phyloP scores from a whole-genome alignment of 2,797 vertebrate genomes.

The Heteromormyrus szaboi region DNA sequence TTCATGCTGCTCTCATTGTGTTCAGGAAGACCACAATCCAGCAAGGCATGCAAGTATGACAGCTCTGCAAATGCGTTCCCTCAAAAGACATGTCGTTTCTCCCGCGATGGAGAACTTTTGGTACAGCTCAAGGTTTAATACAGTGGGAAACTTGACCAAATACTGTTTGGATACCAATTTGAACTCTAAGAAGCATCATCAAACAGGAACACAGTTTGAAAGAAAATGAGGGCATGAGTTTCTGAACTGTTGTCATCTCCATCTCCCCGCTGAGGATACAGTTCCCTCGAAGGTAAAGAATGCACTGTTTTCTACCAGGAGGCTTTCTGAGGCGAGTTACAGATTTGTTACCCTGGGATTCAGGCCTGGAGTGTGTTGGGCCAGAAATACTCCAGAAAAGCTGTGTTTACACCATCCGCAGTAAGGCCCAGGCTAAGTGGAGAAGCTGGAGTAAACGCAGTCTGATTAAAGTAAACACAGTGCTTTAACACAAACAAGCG shows the following conservation, averaged over 20 bases:
- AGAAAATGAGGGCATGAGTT: neutral
- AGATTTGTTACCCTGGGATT: neutral
- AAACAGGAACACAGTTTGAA: neutral
- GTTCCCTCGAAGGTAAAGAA: neutral
- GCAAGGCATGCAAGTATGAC: neutral
- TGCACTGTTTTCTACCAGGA: neutral
- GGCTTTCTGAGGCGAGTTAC: neutral
- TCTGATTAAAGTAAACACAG: conserved; percentile 43
- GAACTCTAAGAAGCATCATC: neutral
- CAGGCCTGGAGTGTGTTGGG: conserved; percentile 8
- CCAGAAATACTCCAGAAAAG: neutral
- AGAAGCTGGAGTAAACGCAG: conserved; percentile 13
- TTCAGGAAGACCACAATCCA: neutral
- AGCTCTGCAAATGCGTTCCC: neutral
- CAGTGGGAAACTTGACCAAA: neutral
- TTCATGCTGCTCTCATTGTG: neutral
- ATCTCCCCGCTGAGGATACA: neutral
- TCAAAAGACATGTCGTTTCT: neutral
- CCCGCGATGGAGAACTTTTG: neutral
- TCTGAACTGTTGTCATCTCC: neutral
- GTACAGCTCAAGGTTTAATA: neutral
- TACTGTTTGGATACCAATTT: neutral
- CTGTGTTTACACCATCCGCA: conserved; percentile 15
- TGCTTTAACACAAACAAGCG: conserved; percentile 41
- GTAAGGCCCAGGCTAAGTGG: conserved; percentile 25